Conservation (phyloP, 2,888 invertebrate genomes). For the Phorcus lineatus region DNA sequence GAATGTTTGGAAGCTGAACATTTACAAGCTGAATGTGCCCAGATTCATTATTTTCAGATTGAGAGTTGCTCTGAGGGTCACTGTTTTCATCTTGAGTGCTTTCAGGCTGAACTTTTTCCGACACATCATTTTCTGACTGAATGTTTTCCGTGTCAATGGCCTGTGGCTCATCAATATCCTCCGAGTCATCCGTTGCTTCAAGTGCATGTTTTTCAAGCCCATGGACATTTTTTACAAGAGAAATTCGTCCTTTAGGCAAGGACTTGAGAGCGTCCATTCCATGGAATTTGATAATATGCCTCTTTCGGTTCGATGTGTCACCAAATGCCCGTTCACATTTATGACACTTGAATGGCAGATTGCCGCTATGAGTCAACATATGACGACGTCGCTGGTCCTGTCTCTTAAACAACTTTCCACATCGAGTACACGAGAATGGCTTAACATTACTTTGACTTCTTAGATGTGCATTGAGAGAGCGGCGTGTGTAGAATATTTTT, state of each 20-base stretch:
- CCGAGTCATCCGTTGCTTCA: too few species aligned
- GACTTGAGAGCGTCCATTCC: background rate
- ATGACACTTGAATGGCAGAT: constrained; percentile 12
- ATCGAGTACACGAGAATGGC: background rate
- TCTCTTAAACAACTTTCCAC: constrained; percentile 11
- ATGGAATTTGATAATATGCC: constrained; percentile 10
- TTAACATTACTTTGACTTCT: background rate
- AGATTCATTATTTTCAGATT: too few species aligned
- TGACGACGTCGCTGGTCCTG: background rate
- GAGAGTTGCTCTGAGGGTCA: too few species aligned
- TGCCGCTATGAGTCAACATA: background rate
- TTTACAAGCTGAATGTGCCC: too few species aligned
- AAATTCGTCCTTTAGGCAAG: background rate
- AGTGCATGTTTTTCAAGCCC: too few species aligned
- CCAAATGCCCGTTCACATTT: background rate
- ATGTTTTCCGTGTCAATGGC: too few species aligned
- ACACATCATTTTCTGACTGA: too few species aligned
- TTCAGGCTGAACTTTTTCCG: too few species aligned
- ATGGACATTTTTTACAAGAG: background rate
- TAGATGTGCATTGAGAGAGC: background rate
- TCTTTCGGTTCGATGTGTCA: background rate
- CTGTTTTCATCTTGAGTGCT: too few species aligned
- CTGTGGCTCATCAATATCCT: too few species aligned
- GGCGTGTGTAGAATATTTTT: constrained; percentile 8
- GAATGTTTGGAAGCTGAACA: too few species aligned